Base-by-base conservation (phyloP, 1,140 invertebrate species). In the Euglossa dilemma region DNA sequence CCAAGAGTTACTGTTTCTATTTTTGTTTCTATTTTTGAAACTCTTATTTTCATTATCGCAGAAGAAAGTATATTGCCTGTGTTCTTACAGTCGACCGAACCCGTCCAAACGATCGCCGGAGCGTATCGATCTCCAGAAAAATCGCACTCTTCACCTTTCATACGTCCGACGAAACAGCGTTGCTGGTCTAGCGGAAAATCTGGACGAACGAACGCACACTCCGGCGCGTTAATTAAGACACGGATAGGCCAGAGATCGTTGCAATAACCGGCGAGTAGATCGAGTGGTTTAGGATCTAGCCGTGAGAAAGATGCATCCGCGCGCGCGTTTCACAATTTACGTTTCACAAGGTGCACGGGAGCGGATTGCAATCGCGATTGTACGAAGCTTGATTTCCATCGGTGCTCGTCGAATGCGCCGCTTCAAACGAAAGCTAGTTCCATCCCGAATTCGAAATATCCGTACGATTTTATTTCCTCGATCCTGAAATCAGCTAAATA, bases 301-400 rank as follows among this genome's bases (percentile, higher is more conserved):
- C 78, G 73, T 87, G 85, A 81, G 84, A 87, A 82, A 82, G 52
- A 36, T 56, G 52, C 83, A 69, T 71, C 77, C 43, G 9, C 23
- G 18, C 23, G n/a, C 45, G n/a, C 23, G 56, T 80, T 80, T 50
- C 69, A 20, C 69, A 80, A 80, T 59, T 25, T 63, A 61, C 66
- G 63, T 80, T 80, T 80, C 78, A 63, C 59, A 63, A 56, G 45
- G n/a, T 84, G 45, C 36, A 64, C 52, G 47, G 75, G 28, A 77
- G 47, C 63, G 43, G 56, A 79, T 56, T 47, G 14, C 63, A 16
- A 74, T 18, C 25, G 57, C 45, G n/a, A 69, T 64, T 56, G 72
- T 75, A 76, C 36, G 9, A 70, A 70, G 69, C 50, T 54, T 36
- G n/a, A 54, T 66, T 66, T 66, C 36, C 28, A 66, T 6, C 36